Percentiles rank a stretch among this genome's conserved stretches.
These are phyloP conservation scores for Troides oblongomaculatus DNA, from an alignment of 2,888 invertebrate genomes.

Conservation along the genomic window DNA sequence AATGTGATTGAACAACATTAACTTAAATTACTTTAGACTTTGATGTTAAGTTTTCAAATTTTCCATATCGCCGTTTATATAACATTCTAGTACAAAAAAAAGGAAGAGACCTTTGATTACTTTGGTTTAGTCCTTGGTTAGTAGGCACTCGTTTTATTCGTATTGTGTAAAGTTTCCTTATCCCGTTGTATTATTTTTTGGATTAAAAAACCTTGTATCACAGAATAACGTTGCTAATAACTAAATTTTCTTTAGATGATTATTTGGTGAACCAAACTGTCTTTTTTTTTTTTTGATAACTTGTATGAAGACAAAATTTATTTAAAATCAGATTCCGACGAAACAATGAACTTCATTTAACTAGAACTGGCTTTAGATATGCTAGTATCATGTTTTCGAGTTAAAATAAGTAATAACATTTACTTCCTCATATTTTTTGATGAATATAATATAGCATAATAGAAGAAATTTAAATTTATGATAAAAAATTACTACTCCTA, in stretches of 20 bases:
- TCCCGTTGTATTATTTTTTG: neutral
- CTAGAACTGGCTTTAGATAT: neutral
- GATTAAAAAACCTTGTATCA: too few species aligned
- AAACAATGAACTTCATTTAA: too few species aligned
- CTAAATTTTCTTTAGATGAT: too few species aligned
- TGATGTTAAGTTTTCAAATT: neutral
- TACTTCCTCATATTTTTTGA: neutral
- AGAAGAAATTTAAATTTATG: too few species aligned
- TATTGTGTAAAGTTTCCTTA: neutral
- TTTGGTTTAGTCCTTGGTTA: neutral
- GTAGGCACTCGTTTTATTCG: neutral
- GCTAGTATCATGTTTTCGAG: neutral
- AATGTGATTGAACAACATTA: slow-evolving; percentile 3
- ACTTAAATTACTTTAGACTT: neutral
- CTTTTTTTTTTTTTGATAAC: too few species aligned
- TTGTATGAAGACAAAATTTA: too few species aligned
- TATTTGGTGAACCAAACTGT: too few species aligned
- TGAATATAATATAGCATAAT: too few species aligned
- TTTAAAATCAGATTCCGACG: too few species aligned
- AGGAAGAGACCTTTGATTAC: neutral
- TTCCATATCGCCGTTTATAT: too few species aligned
- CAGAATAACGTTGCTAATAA: too few species aligned
- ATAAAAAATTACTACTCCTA: too few species aligned
- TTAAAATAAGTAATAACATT: neutral
- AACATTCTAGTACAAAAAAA: neutral